phyloP scores from a whole-genome alignment of 92 coral and sea anemone genomes.

The Siderastrea radians region DNA sequence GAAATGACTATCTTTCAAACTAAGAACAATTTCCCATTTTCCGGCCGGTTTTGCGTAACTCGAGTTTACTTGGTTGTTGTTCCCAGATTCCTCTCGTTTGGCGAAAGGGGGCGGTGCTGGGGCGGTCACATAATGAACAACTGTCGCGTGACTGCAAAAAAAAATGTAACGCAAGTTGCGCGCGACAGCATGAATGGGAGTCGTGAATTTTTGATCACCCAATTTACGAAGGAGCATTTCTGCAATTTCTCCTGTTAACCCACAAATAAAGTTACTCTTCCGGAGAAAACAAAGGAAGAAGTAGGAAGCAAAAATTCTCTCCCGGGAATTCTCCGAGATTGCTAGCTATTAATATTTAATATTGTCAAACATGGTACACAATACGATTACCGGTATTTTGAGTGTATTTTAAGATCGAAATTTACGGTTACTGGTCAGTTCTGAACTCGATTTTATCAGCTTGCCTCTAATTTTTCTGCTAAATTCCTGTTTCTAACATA shows the following conservation, averaged over 20 bases:
- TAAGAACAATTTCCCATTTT: not conserved
- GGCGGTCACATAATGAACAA: not conserved
- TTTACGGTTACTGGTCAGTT: too few species aligned
- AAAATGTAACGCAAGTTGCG: too few species aligned
- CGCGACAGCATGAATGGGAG: too few species aligned
- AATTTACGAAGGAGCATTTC: too few species aligned
- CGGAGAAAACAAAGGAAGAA: not conserved
- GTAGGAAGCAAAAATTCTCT: too few species aligned
- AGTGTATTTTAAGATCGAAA: too few species aligned
- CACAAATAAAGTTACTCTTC: not conserved
- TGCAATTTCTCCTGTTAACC: too few species aligned
- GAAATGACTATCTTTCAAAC: not conserved
- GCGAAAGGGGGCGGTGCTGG: not conserved
- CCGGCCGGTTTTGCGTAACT: constrained; percentile 6
- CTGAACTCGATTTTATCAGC: not conserved
- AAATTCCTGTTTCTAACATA: not conserved
- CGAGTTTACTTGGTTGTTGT: not conserved
- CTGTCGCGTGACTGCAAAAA: not conserved
- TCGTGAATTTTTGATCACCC: too few species aligned
- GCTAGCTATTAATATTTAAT: too few species aligned
- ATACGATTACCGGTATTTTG: too few species aligned
- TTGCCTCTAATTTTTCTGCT: not conserved
- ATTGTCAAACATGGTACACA: too few species aligned
- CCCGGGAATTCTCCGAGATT: too few species aligned
- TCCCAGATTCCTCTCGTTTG: not conserved